Conservation (phyloP, 2,797 vertebrate genomes). For the Sarcophilus harrisii region DNA sequence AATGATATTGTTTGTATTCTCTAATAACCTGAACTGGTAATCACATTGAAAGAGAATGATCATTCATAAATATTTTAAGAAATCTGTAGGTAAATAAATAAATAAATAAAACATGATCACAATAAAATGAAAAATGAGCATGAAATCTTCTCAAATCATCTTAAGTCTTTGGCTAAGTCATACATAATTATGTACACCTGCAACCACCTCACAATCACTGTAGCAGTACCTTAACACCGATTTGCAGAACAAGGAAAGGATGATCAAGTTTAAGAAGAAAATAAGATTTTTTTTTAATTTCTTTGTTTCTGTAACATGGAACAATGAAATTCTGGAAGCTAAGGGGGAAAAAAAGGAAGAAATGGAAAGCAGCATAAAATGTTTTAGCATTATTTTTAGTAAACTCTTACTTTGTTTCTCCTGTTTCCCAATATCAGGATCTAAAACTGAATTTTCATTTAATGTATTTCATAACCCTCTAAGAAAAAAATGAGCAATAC, state of each 20-base stretch:
- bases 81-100: background rate
- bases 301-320: background rate
- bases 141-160: background rate
- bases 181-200: background rate
- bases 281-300: background rate
- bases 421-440: background rate
- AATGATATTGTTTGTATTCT: background rate
- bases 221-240: background rate
- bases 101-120: background rate
- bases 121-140: background rate
- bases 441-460: background rate
- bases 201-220: background rate
- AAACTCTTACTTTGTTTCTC: background rate
- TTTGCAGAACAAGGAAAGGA: background rate
- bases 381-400: background rate
- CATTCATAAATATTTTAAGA: background rate
- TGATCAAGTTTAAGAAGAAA: background rate
- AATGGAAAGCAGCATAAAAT: background rate
- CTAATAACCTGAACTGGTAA: background rate
- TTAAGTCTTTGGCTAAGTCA: background rate
- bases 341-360: background rate
- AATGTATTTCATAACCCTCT: background rate
- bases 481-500: background rate
- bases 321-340: background rate
- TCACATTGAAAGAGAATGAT: background rate